Conservation (phyloP, 2,888 invertebrate genomes). For the Drosophila borborema region DNA sequence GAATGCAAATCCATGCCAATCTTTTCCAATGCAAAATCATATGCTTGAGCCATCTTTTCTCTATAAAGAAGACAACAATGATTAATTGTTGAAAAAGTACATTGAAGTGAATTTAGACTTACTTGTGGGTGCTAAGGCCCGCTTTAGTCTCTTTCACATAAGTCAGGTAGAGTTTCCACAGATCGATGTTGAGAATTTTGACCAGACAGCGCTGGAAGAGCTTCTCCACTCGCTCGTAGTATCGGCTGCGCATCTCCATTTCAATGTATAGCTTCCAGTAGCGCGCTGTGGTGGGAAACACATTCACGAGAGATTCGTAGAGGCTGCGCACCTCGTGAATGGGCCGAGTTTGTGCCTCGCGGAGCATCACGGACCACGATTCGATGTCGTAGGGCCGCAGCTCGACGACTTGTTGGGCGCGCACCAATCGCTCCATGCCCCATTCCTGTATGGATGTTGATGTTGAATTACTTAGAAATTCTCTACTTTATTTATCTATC, state of each 20-base stretch:
- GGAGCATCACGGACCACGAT: constrained; percentile 97
- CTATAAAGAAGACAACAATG: constrained; percentile 85
- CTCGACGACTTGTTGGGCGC: constrained; percentile 94
- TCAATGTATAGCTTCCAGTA: constrained; percentile 99
- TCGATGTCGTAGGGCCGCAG: constrained; percentile 97
- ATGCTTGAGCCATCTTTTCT: constrained; percentile 99
- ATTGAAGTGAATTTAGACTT: constrained; percentile 79
- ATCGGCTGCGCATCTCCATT: constrained; percentile 98
- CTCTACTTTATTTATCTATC: not conserved
- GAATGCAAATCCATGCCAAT: constrained; percentile 99
- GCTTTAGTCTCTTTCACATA: constrained; percentile 99
- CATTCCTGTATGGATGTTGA: constrained; percentile 88
- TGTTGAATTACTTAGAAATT: not conserved
- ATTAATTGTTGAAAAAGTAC: not conserved
- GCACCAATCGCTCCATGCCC: constrained; percentile 93
- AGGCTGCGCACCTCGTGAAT: constrained; percentile 95
- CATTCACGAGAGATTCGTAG: constrained; percentile 96
- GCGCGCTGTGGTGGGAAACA: constrained; percentile 98
- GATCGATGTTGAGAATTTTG: constrained; percentile 99
- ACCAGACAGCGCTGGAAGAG: constrained; percentile 99
- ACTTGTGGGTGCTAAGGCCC: constrained; percentile 96
- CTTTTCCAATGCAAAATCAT: constrained; percentile 99
- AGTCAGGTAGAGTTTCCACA: constrained; percentile 98
- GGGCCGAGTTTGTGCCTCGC: constrained; percentile 95
- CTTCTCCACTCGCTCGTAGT: constrained; percentile 99